Evolutionary conservation across 2,888 invertebrate species (phyloP), one percentile per base, ranked within the genome.

Genomic region (Frankliniella fusca): DNA sequence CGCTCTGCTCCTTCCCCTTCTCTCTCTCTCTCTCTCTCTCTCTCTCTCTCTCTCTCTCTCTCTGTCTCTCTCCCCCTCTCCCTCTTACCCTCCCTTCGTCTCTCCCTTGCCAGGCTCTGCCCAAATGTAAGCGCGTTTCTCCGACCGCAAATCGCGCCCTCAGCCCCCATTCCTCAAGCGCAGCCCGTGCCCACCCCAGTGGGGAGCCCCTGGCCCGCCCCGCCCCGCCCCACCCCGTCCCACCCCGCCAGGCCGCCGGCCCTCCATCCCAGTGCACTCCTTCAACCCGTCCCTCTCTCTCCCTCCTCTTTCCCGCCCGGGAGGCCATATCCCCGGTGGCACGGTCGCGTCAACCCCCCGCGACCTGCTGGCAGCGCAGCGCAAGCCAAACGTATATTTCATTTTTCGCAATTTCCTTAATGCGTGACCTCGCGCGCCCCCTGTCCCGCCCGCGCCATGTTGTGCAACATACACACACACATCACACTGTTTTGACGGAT

Each of bases 351-450:
- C 70, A 76, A 76, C 12, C 70, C 27, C 27, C 27, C 12, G 23
- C 70, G 12, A 12, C 10, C 27, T 27, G 23, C 70, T 76, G 23
- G 23, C 70, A 23, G 20, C 61, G 61, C 38, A 38, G 38, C 54
- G 5, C 54, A 20, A 11, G 18, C 54, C 54, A 76, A 76, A 76
- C 70, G 70, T 76, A 76, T 76, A 76, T 76, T 76, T 76, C 70
- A 76, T 76, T 76, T 76, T 76, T 76, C 70, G 23, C 70, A 76
- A 76, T 76, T 76, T 76, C 70, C 70, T 76, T 76, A 76, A 76
- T 76, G 70, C 27, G 70, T 20, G 54, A 54, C 54, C 54, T 12
- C 54, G 54, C 54, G 54, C 54, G 15, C 15, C 18, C 54, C 18
- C 54, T 54, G 2, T 54, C 54, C 18, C 54, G 12, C 54, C 18